A percentile compares a stretch with the other conserved stretches of the same genome.
Conservation (phyloP, 2,888 invertebrate species). For the Agrotis clavis region DNA sequence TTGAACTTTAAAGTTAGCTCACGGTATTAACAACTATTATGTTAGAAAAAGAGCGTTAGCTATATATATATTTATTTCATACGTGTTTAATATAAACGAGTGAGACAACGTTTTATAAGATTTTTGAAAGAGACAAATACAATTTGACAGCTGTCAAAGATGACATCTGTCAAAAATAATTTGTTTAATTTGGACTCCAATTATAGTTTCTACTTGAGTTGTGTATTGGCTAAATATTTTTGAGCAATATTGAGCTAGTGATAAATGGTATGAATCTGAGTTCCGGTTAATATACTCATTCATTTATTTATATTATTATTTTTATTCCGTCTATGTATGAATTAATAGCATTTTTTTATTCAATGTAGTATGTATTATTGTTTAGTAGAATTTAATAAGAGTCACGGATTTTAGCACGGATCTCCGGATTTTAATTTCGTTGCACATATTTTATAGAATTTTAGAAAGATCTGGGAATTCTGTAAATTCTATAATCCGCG, state of each 20-base stretch:
- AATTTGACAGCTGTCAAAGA: neutral
- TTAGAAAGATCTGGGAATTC: conserved; percentile 36
- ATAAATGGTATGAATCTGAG: conserved; percentile 26
- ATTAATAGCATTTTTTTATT: conserved; percentile 43
- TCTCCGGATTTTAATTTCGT: conserved; percentile 23
- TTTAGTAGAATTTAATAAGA: conserved; percentile 6
- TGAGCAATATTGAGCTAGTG: conserved; percentile 10
- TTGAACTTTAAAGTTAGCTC: conserved; percentile 4
- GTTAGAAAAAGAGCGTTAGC: neutral
- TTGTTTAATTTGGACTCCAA: conserved; percentile 15
- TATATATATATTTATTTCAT: neutral
- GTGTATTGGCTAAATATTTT: conserved; percentile 21
- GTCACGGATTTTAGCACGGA: conserved; percentile 14
- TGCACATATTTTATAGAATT: conserved; percentile 4
- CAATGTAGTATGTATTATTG: conserved; percentile 23
- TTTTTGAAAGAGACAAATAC: neutral
- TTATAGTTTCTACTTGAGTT: conserved; percentile 23
- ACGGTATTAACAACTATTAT: neutral
- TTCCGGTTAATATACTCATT: conserved; percentile 55
- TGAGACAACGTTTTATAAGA: neutral
- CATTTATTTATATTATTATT: conserved; percentile 34
- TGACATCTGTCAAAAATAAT: neutral
- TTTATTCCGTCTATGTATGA: conserved; percentile 55
- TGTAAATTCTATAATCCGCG: neutral
- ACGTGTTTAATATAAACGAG: neutral